A percentile compares a stretch with the other conserved stretches of the same genome.
Evolutionary conservation across 1,140 invertebrate genomes (phyloP).

Genomic region (Trinorchestia longiramus): DNA sequence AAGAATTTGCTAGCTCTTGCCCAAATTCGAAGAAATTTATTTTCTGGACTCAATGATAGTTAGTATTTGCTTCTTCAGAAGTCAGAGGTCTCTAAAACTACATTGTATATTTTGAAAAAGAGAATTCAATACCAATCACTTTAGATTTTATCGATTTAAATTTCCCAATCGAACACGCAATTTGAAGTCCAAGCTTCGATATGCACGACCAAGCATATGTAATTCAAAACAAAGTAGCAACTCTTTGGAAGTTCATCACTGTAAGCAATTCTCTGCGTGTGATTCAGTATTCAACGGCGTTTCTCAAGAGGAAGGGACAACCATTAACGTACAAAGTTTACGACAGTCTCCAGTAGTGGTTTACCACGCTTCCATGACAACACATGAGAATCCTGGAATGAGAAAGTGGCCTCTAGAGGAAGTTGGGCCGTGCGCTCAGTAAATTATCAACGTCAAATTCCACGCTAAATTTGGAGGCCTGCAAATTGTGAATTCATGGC

Average conservation of each 20-base stretch:
- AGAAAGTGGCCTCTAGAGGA: slow-evolving; percentile 43
- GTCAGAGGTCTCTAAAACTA: not conserved
- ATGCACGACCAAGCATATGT: not conserved
- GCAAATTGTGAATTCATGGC: slow-evolving; percentile 36
- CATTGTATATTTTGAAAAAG: not conserved
- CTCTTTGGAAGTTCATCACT: not conserved
- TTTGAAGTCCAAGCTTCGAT: not conserved
- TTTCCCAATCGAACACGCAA: not conserved
- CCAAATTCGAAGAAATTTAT: not conserved
- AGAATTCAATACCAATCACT: not conserved
- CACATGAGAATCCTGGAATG: slow-evolving; percentile 14
- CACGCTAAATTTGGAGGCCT: not conserved
- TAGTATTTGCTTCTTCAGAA: not conserved
- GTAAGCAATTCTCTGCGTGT: not conserved
- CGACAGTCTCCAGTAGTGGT: slow-evolving; percentile 50
- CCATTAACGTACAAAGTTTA: slow-evolving; percentile 49
- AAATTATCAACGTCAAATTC: slow-evolving; percentile 31
- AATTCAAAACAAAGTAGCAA: not conserved
- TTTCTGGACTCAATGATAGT: not conserved
- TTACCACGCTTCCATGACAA: slow-evolving; percentile 51
- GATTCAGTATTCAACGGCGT: slow-evolving; percentile 39
- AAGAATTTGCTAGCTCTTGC: not conserved
- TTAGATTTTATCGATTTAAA: not conserved
- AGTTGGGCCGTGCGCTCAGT: not conserved
- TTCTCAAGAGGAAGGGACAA: slow-evolving; percentile 27